Evolutionary conservation across 2,797 vertebrate species (phyloP), one percentile per base, ranked within the genome.

Genomic region (Leucoraja ocellata): DNA sequence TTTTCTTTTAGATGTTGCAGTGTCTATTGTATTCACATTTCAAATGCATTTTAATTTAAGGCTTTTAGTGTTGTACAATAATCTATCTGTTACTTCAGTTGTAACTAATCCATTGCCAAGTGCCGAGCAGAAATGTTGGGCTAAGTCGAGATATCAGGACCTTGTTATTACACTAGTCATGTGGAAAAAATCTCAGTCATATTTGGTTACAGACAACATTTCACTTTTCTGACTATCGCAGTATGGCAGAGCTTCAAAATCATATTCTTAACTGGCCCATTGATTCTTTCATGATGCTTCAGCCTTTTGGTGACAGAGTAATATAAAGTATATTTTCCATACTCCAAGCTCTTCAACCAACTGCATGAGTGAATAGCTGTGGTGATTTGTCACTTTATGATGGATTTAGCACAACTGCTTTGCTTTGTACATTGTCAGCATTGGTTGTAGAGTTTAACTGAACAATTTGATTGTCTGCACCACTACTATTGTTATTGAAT

Each of bases 51-150:
- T 54, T 54, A 74, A 13, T 13, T 11, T 9, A 92, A 92, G 32
- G 25, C 10, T 92, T 76, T 92, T 46, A 92, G 36, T 92, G 21
- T 92, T 25, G 54, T 71, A 54, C 71, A 76, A 58, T 92, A 23
- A 76, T 54, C 39, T 39, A 28, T 92, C 90, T 92, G 39, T 76
- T 76, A 23, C 39, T 39, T 28, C 71, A 76, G 28, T 88, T 76
- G 39, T 76, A 92, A 92, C 68, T 74, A 54, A 74, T 92, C 36
- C 73, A 92, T 92, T 76, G 68, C 68, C 90, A 92, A 92, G 36
- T 39, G 36, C 86, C 39, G 32, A 71, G 21, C 65, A 18, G 36
- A 92, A 92, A 16, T 74, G 23, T 71, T 92, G 39, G 71, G 23
- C 71, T 76, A 28, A 54, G 71, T 58, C 36, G 46, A 54, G 39